Evolutionary conservation across 53 echinoderm and acorn worm species (phyloP).

Genomic region (Paracentrotus lividus): DNA sequence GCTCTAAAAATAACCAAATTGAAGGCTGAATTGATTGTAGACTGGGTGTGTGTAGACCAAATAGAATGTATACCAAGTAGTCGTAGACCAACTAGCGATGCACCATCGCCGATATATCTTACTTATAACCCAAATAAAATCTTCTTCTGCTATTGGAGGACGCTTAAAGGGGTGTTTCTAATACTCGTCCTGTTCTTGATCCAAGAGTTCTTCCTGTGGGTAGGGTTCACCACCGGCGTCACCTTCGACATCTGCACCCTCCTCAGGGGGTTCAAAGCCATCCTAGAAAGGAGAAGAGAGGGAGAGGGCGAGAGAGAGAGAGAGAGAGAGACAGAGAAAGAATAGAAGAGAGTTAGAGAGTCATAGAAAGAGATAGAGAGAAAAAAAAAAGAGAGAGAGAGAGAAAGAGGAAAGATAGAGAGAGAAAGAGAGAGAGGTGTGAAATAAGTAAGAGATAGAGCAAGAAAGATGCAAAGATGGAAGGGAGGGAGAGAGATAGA

Average conservation of each 20-base stretch:
- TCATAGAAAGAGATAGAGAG: neutral
- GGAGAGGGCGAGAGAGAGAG: neutral
- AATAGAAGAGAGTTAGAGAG: neutral
- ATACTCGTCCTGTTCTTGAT: constrained; percentile 61
- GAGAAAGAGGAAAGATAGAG: neutral
- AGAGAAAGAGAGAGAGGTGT: neutral
- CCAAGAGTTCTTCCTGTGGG: constrained; percentile 35
- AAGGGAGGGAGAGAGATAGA: neutral
- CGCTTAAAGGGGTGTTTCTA: neutral
- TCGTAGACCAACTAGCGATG: too few relatives aligned
- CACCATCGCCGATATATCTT: neutral
- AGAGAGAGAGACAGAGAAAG: neutral
- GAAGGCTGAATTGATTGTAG: too few relatives aligned
- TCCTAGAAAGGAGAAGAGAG: constrained; percentile 74
- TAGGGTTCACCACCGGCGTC: constrained; percentile 49
- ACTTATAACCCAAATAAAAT: neutral
- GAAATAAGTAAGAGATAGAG: neutral
- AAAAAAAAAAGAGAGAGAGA: neutral
- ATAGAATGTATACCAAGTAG: too few relatives aligned
- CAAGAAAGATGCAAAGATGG: neutral
- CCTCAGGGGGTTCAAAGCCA: constrained; percentile 90
- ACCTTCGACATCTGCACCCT: constrained; percentile 71
- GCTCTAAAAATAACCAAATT: too few relatives aligned
- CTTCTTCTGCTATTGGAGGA: neutral
- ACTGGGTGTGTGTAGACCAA: too few relatives aligned